Percentiles rank a stretch among this genome's conserved stretches.
Evolutionary conservation across 2,797 vertebrate species (phyloP).

Genomic region (Coendou prehensilis): DNA sequence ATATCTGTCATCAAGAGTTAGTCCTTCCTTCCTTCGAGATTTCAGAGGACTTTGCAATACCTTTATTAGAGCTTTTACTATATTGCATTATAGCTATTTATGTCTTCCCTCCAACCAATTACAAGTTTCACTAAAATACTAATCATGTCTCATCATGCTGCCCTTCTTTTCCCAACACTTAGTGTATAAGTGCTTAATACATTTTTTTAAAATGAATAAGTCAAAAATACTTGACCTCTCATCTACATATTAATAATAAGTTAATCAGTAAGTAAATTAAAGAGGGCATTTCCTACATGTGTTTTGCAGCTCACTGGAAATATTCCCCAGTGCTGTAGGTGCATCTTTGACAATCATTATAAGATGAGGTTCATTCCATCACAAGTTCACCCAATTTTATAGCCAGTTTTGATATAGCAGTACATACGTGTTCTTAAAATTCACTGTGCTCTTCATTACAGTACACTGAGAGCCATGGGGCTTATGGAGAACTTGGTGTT

Average conservation of each 20-base stretch:
- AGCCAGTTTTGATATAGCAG: neutral
- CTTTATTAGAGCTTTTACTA: neutral
- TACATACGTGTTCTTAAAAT: neutral
- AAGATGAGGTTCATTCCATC: neutral
- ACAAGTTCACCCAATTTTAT: neutral
- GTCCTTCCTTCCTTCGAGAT: slow-evolving; percentile 45
- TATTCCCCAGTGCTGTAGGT: neutral
- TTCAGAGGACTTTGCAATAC: neutral
- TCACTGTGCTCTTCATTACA: neutral
- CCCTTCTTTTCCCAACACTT: neutral
- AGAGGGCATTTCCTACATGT: neutral
- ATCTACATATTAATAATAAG: neutral
- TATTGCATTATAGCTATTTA: neutral
- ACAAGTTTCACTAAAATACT: neutral
- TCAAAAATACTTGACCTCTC: slow-evolving; percentile 3
- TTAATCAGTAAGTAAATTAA: neutral
- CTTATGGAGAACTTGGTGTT: neutral
- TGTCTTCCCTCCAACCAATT: neutral
- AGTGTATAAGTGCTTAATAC: neutral
- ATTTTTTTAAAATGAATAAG: neutral
- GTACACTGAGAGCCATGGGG: neutral
- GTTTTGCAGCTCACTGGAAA: neutral
- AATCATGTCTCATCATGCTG: neutral
- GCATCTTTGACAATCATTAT: neutral
- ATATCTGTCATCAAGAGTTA: slow-evolving; percentile 5